Percentiles rank a stretch among this genome's conserved stretches.
Evolutionary conservation across 2,888 invertebrate genomes (phyloP).

Genomic region (Philonicus albiceps): DNA sequence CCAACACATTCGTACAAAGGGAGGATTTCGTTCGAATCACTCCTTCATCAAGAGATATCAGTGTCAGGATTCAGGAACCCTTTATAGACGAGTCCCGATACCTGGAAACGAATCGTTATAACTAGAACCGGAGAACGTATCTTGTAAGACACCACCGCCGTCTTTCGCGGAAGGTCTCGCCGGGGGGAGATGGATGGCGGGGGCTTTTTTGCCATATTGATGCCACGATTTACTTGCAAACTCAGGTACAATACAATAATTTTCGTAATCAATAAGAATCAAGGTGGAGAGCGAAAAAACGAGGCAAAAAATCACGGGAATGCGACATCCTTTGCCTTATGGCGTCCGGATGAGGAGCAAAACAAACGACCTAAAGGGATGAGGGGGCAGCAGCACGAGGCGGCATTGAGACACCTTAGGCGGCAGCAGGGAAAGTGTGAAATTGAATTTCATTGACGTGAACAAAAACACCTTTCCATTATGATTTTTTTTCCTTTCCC

Average conservation of each 20-base stretch:
- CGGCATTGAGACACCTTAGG: background rate
- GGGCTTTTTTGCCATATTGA: conserved; percentile 21
- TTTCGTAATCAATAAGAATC: conserved; percentile 40
- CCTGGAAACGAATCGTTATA: conserved; percentile 32
- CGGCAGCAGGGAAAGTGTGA: conserved; percentile 33
- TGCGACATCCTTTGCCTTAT: conserved; percentile 28
- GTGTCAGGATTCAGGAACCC: conserved; percentile 25
- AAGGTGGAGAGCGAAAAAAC: background rate
- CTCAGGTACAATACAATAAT: conserved; percentile 43
- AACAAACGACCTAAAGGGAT: background rate
- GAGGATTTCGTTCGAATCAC: background rate
- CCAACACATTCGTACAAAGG: background rate
- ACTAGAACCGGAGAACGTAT: conserved; percentile 6
- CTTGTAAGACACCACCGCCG: background rate
- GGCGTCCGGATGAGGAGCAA: conserved; percentile 6
- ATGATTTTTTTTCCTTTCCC: background rate
- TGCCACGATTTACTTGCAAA: conserved; percentile 41
- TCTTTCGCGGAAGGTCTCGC: background rate
- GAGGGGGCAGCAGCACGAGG: background rate
- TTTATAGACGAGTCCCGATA: background rate
- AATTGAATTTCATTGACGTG: conserved; percentile 39
- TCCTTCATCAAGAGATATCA: conserved; percentile 36
- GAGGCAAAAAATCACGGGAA: background rate
- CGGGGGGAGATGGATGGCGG: background rate
- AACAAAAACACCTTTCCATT: conserved; percentile 1